phyloP scores from a whole-genome alignment of 37 sponge, comb jelly and placozoan species.

The Spongilla lacustris region DNA sequence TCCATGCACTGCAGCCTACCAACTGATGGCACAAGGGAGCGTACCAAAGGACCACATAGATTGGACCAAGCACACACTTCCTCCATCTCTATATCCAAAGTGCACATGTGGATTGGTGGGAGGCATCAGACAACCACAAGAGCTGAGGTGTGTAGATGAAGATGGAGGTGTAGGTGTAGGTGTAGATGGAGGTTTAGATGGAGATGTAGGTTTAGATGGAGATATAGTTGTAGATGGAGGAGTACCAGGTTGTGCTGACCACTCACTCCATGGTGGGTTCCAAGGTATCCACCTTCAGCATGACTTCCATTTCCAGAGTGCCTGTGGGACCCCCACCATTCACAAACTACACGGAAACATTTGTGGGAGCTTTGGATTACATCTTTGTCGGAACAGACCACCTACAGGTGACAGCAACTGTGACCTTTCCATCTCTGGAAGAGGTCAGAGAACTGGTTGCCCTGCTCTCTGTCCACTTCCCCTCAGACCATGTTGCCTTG shows the following conservation, averaged over 20 bases:
- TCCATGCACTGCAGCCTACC: too few relatives aligned
- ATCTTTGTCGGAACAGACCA: slow-evolving; percentile 58
- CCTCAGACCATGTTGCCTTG: slow-evolving; percentile 88
- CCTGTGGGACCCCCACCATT: slow-evolving; percentile 43
- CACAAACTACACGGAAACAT: slow-evolving; percentile 76
- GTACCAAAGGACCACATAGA: too few relatives aligned
- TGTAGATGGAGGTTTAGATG: too few relatives aligned
- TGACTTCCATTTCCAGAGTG: slow-evolving; percentile 61
- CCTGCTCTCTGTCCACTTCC: slow-evolving; percentile 74
- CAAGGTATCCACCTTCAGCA: neutral
- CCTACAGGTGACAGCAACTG: slow-evolving; percentile 22
- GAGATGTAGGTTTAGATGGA: neutral
- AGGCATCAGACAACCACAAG: too few relatives aligned
- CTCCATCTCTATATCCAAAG: too few relatives aligned
- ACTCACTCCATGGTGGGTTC: too few relatives aligned
- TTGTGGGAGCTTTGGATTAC: slow-evolving; percentile 73
- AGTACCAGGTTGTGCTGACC: too few relatives aligned
- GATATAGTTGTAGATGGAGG: neutral
- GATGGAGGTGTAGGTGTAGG: too few relatives aligned
- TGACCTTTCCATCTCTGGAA: slow-evolving; percentile 64
- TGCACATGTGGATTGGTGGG: too few relatives aligned
- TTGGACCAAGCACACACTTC: too few relatives aligned
- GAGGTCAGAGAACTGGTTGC: slow-evolving; percentile 71
- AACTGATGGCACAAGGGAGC: too few relatives aligned
- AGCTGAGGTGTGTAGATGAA: too few relatives aligned